Conservation (phyloP, 2,113 vertebrate species). For the Telmatochromis sp. region DNA sequence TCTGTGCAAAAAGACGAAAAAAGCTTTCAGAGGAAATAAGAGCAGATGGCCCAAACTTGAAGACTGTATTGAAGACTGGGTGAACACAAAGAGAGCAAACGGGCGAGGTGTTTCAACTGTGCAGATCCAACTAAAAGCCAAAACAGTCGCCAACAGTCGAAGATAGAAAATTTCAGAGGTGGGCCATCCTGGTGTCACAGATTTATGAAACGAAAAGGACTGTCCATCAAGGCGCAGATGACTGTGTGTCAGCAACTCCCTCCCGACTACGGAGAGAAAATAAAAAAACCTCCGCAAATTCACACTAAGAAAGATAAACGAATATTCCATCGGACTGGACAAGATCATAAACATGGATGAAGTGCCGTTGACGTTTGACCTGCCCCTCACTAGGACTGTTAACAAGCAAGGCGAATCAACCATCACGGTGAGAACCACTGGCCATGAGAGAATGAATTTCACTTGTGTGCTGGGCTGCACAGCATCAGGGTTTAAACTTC, state of each 20-base stretch:
- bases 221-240: rapidly evolving
- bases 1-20: rapidly evolving
- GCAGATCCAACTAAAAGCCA: rapidly evolving
- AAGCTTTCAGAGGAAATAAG: rapidly evolving
- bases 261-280: rapidly evolving
- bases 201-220: not conserved
- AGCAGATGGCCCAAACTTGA: not conserved
- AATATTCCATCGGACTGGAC: too few species aligned
- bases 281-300: rapidly evolving
- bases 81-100: not conserved
- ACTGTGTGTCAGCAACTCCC: not conserved
- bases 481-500: too few species aligned
- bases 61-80: not conserved
- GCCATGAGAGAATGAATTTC: rapidly evolving
- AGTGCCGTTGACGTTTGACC: too few species aligned
- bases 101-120: not conserved
- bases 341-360: too few species aligned
- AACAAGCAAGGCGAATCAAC: rapidly evolving
- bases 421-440: too few species aligned
- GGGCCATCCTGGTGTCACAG: not conserved
- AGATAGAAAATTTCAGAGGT: not conserved
- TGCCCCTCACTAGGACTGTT: too few species aligned
- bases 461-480: too few species aligned
- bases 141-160: rapidly evolving
- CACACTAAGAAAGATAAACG: too few species aligned